Evolutionary conservation across 2,113 vertebrate genomes (phyloP), one percentile per base, ranked within the genome.

Genomic region (Asarcornis scutulata): DNA sequence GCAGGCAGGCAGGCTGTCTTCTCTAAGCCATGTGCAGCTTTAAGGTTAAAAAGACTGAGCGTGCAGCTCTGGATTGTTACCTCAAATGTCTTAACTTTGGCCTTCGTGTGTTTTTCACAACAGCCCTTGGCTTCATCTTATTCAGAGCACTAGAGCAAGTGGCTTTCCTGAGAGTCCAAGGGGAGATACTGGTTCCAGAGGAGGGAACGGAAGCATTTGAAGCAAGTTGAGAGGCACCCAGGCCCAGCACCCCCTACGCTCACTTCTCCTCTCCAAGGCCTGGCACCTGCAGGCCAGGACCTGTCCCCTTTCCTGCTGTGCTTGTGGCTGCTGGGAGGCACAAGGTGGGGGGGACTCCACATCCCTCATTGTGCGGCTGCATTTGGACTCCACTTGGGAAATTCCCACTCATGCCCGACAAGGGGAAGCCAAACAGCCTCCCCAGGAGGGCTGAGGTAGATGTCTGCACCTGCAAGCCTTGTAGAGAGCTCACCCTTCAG

Each of bases 401-500:
- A 7, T n/a, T 53, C 52, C 46, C 44, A 26, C 38, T 40, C 46
- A 42, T 31, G 29, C 29, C 63, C 69, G 34, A 17, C 22, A 27
- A 4, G 3, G 8, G 4, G 9, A 52, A 74, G 44, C 32, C 1
- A 3, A 46, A 26, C 23, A 75, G 31, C 22, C 10, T 53, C 15
- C 48, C 40, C 15, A 89, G 55, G 23, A 62, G 23, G 9, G 74
- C 36, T 71, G 67, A 31, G 38, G 38, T 2, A 76, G 58, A 48
- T 27, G 71, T 4, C 40, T 5, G 21, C 3, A 9, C 13, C 42
- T 13, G 8, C 31, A 53, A 25, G 25, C 42, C 46, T 53, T 12
- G 32, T 32, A 38, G 60, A n/a, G 59, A 56, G 36, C 0, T 4
- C 1, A 3, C 13, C 14, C 23, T 20, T 14, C 5, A 17, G 4